Percentiles rank a stretch among this genome's conserved stretches.
phyloP scores from a whole-genome alignment of 1,140 invertebrate species.

The Pissodes strobi region DNA sequence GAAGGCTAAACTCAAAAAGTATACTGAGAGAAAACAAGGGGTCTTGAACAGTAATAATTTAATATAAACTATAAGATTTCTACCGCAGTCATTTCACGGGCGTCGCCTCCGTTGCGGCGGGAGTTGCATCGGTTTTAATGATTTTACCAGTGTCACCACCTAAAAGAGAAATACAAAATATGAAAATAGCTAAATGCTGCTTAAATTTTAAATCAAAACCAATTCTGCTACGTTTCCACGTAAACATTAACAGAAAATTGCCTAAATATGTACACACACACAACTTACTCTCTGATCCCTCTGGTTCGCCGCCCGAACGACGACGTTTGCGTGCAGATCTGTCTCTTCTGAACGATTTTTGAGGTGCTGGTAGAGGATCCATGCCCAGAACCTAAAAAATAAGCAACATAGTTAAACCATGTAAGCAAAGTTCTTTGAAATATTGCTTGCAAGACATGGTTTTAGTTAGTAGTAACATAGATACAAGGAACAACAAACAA shows the following conservation, averaged over 20 bases:
- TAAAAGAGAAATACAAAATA: neutral
- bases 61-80: too few species aligned
- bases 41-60: neutral
- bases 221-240: constrained; percentile 1
- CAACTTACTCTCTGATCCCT: constrained; percentile 55
- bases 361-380: constrained; percentile 67
- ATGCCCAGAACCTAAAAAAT: constrained; percentile 67
- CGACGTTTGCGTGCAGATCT: constrained; percentile 59
- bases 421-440: neutral
- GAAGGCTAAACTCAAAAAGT: neutral
- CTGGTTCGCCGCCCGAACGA: constrained; percentile 60
- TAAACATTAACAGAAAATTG: constrained; percentile 1
- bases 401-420: constrained; percentile 7
- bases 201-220: neutral
- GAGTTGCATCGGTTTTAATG: constrained; percentile 43
- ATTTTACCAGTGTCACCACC: constrained; percentile 47
- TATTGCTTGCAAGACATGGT: neutral
- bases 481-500: too few species aligned
- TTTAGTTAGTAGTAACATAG: too few species aligned
- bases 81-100: constrained; percentile 15
- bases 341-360: constrained; percentile 63
- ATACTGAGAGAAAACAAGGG: neutral
- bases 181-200: neutral
- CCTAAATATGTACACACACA: neutral
- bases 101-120: neutral